A percentile compares a stretch with the other conserved stretches of the same genome.
These are phyloP conservation scores for Oncopeltus fasciatus DNA, from an alignment of 1,140 invertebrate species.

Conservation along the genomic window DNA sequence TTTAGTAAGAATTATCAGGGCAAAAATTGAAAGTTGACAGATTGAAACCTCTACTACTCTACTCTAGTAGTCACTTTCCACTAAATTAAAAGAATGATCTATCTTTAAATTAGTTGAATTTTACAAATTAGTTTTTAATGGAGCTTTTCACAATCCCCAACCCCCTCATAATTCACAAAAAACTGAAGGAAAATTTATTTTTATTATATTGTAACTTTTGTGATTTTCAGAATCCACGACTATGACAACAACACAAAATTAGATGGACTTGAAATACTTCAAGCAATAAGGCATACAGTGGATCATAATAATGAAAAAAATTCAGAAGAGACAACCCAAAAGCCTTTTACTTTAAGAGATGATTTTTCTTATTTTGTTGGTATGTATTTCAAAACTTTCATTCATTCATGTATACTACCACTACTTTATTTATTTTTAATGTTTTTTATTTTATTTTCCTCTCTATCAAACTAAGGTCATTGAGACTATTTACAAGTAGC, in stretches of 20 bases:
- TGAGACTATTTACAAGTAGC: background rate
- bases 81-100: too few species aligned
- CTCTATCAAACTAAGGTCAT: background rate
- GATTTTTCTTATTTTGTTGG: constrained; percentile 17
- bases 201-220: background rate
- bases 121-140: too few species aligned
- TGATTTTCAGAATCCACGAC: constrained; percentile 52
- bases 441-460: background rate
- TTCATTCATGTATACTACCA: background rate
- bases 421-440: background rate
- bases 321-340: background rate
- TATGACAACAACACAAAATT: constrained; percentile 63
- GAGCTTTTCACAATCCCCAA: too few species aligned
- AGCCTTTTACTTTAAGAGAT: background rate
- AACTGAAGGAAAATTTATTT: too few species aligned
- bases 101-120: too few species aligned
- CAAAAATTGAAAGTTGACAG: too few species aligned
- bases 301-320: constrained; percentile 25
- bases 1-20: too few species aligned
- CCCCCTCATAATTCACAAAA: too few species aligned
- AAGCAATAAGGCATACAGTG: constrained; percentile 34
- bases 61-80: too few species aligned
- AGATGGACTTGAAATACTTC: constrained; percentile 64
- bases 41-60: too few species aligned
- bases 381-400: constrained; percentile 9